These are phyloP conservation scores for Apamea sordens DNA, from an alignment of 2,888 invertebrate species.

Conservation along the genomic window DNA sequence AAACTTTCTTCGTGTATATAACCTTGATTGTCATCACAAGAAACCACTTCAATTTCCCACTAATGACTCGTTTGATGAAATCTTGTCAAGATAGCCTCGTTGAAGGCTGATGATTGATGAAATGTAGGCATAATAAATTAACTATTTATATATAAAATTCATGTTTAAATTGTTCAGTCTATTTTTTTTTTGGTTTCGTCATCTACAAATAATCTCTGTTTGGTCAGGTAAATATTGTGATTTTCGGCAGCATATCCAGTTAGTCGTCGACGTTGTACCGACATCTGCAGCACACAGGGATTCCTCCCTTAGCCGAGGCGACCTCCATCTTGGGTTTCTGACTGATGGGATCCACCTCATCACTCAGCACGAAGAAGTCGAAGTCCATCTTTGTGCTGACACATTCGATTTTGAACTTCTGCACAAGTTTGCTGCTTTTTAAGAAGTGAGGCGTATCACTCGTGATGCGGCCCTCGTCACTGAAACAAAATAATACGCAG, in stretches of 20 bases:
- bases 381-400: slow-evolving; percentile 43
- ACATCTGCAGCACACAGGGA: slow-evolving; percentile 68
- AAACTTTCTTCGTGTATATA: not conserved
- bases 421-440: not conserved
- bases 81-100: not conserved
- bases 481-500: slow-evolving; percentile 38
- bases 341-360: not conserved
- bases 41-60: not conserved
- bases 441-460: slow-evolving; percentile 36
- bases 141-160: not conserved
- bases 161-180: slow-evolving; percentile 6
- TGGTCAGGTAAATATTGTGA: not conserved
- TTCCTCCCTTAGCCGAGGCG: slow-evolving; percentile 42
- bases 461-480: slow-evolving; percentile 35
- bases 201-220: not conserved
- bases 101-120: not conserved
- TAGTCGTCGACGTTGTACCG: slow-evolving; percentile 26
- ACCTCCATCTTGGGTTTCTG: slow-evolving; percentile 41
- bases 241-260: not conserved
- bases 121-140: not conserved
- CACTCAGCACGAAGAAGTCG: slow-evolving; percentile 62
- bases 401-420: slow-evolving; percentile 54
- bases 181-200: slow-evolving; percentile 1
- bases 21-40: not conserved
- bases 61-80: not conserved